Conservation (phyloP, 2,797 vertebrate species). For the Myotis vivesi region DNA sequence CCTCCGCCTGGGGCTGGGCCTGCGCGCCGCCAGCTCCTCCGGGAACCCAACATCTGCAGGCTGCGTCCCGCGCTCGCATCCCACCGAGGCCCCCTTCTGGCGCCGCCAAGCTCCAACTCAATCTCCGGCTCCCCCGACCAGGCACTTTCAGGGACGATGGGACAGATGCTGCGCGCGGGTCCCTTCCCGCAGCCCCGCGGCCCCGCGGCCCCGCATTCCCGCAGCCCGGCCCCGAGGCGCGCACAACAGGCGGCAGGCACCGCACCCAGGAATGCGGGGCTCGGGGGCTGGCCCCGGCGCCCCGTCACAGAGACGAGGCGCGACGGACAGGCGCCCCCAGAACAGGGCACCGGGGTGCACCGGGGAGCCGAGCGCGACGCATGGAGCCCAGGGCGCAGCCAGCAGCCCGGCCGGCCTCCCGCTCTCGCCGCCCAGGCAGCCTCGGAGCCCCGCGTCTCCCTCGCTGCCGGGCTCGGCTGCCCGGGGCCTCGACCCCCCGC, state of each 20-base stretch:
- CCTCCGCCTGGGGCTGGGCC: background rate
- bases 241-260: constrained; percentile 40
- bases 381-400: background rate
- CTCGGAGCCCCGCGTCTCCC: constrained; percentile 21
- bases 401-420: constrained; percentile 26
- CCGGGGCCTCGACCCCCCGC: constrained; percentile 48
- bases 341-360: background rate
- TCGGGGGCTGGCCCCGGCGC: background rate
- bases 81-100: constrained; percentile 4
- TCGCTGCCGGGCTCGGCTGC: background rate
- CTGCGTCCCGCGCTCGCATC: constrained; percentile 4
- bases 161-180: background rate
- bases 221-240: background rate
- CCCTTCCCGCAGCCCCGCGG: background rate
- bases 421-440: constrained; percentile 4
- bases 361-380: background rate
- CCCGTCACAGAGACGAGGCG: background rate
- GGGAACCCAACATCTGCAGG: constrained; percentile 43
- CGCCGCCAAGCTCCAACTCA: background rate
- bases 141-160: background rate
- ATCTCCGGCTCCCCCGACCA: background rate
- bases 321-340: background rate
- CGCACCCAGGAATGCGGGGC: background rate
- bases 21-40: background rate
- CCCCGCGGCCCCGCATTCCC: background rate